Evolutionary conservation across 1,140 invertebrate species (phyloP), one percentile per base, ranked within the genome.

Genomic region (Ips nitidus): DNA sequence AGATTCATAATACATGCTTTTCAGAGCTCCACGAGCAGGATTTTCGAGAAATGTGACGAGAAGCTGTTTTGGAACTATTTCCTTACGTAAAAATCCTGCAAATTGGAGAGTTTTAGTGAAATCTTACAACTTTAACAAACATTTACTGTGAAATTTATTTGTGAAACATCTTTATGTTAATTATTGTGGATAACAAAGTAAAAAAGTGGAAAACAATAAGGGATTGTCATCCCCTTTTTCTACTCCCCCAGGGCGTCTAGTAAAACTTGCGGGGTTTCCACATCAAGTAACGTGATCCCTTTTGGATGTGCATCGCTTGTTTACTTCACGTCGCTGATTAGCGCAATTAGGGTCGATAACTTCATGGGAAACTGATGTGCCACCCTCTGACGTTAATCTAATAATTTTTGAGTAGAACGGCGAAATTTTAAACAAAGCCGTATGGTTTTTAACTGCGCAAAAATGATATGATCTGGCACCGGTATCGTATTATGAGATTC

Each of bases 261-360:
- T 76, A 75, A 71, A 74, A 76, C 72, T 74, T 76, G 72, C 71
- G 73, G 75, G 75, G 71, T 69, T 67, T 72, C 69, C 72, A 70
- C 71, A 56, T 72, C 74, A 71, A 55, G 73, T 75, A 75, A 75
- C 61, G 52, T 56, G 75, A 75, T 73, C 74, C 67, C 64, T 22
- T 22, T 22, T 45, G 69, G 66, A 66, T 69, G 74, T 71, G 72
- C 62, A 66, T 52, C 61, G 47, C 40, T 41, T 55, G 52, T 56
- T 55, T 65, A 55, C 63, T 43, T 56, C 56, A 56, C 63, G 56
- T 41, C 56, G 52, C 63, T 65, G 63, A 65, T 65, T 65, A 65
- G 52, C 41, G 42, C 63, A 65, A 65, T 65, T 65, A 65, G 41
- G 63, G 52, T 55, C 52, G 63, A 56, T 63, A 8, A 63, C 38